These are phyloP conservation scores for Cataglyphis cursor DNA, from an alignment of 2,888 invertebrate species.

Conservation along the genomic window DNA sequence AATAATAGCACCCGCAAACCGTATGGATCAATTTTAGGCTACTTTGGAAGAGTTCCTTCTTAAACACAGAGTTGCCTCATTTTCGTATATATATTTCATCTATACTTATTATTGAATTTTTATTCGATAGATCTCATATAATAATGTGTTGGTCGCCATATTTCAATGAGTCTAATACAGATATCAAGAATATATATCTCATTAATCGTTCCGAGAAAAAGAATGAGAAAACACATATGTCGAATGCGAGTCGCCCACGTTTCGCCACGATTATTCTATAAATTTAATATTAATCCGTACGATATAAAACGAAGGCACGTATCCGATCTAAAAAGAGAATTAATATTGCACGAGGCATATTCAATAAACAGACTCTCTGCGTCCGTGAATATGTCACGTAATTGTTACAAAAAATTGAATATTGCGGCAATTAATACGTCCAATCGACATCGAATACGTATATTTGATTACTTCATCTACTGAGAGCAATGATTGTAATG, in stretches of 20 bases:
- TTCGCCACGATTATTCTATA: not conserved
- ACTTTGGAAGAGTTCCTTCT: not conserved
- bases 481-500: not conserved
- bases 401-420: conserved; percentile 50
- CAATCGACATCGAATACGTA: not conserved
- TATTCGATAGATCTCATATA: not conserved
- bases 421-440: not conserved
- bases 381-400: conserved; percentile 27
- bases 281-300: not conserved
- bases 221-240: not conserved
- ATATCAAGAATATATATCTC: not conserved
- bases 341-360: not conserved
- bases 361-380: not conserved
- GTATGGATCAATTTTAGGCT: not conserved
- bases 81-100: not conserved
- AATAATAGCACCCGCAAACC: not conserved
- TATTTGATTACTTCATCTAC: not conserved
- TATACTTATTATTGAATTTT: not conserved
- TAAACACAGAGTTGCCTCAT: not conserved
- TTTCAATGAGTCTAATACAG: not conserved
- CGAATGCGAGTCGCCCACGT: not conserved
- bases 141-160: not conserved
- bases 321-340: not conserved
- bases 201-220: not conserved
- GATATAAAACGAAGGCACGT: not conserved